Evolutionary conservation across 1,140 invertebrate species (phyloP), one percentile per base, ranked within the genome.

Genomic region (Bombus soroeensis): DNA sequence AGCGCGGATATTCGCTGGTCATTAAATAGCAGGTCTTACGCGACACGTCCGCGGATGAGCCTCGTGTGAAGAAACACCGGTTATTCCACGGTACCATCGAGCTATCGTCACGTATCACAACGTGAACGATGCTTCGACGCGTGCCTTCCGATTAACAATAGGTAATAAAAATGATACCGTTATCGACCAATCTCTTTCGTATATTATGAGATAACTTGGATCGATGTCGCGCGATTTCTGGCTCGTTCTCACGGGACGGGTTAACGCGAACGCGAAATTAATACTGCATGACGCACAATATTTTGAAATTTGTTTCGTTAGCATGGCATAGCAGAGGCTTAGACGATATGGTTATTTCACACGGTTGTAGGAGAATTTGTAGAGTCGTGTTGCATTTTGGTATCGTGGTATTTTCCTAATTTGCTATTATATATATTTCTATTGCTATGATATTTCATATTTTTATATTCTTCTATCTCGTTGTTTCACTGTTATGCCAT

Each of bases 41-140:
- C 28, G 72, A 43, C 64, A 57, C 77, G 78, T 66, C 8, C 47
- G 5, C 13, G 12, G 81, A 59, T 87, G 75, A 90, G 79, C 85
- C 64, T 59, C 77, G 77, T 90, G 87, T 18, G 85, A 90, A 89
- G 25, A 25, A 68, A 53, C 84, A 74, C 37, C 80, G 41, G 75
- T 22, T 59, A 32, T 15, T 4, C 3, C 25, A 28, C 13, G 43
- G 18, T 13, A 5, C 15, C 59, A 28, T 66, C 64, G 37, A 37
- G 37, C 66, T n/a, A 80, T 22, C 47, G 47, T 75, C 87, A 80
- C 83, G 83, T 88, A 82, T 89, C 82, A 64, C 18, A 4, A 37
- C 71, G 10, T 1, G 37, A 9, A 57, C 66, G 68, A 43, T 22
- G 32, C 1, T 0, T 18, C 28, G 62, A 64, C 66, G 74, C 78